Conservation (phyloP, 2,113 vertebrate genomes). For the Crocuta crocuta region DNA sequence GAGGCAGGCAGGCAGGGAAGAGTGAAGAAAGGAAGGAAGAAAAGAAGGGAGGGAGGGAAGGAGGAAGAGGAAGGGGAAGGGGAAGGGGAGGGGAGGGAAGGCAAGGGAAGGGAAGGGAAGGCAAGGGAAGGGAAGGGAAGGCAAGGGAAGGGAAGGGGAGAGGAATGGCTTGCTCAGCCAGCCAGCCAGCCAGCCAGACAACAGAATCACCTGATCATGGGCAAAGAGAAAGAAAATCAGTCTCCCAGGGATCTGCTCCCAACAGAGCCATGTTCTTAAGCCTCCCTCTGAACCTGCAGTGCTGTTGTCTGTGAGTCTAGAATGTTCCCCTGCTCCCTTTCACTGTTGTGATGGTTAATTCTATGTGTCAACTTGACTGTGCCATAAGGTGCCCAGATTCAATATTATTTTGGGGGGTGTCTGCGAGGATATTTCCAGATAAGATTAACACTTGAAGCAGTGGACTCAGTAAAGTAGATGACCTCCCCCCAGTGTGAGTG, state of each 20-base stretch:
- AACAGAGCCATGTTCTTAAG: fast-evolving
- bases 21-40: fast-evolving
- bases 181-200: neutral
- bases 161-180: neutral
- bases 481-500: neutral
- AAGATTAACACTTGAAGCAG: neutral
- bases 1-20: fast-evolving
- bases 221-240: neutral
- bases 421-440: neutral
- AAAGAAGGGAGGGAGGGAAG: neutral
- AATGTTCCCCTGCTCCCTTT: neutral
- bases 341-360: neutral
- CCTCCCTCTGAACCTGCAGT: too few relatives aligned
- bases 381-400: too few relatives aligned
- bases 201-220: too few relatives aligned
- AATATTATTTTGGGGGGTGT: neutral
- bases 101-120: fast-evolving
- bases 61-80: fast-evolving
- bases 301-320: neutral
- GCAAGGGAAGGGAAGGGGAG: neutral
- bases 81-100: too few relatives aligned
- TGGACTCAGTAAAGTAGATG: fast-evolving
- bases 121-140: fast-evolving
- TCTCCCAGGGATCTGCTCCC: neutral
- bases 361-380: neutral